Percentiles rank a stretch among this genome's conserved stretches.
Conservation (phyloP, 2,797 vertebrate species). For the Acrossocheilus fasciatus region DNA sequence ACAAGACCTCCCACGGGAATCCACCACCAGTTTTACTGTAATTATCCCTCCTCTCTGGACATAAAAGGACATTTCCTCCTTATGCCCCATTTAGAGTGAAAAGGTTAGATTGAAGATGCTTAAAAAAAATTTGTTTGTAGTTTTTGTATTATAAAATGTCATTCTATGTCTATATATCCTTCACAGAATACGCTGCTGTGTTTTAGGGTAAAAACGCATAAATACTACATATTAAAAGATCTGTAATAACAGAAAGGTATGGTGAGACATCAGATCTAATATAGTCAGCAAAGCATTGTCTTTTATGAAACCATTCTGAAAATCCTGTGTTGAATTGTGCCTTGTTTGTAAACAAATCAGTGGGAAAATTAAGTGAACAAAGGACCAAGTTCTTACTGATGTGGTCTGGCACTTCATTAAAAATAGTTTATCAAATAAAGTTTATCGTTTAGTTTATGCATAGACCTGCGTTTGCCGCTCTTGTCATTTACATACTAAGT, state of each 20-base stretch:
- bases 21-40: neutral
- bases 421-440: neutral
- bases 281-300: neutral
- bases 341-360: neutral
- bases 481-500: neutral
- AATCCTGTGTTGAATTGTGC: neutral
- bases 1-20: constrained; percentile 17
- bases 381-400: neutral
- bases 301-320: neutral
- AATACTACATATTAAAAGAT: neutral
- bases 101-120: too few species aligned
- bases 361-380: neutral
- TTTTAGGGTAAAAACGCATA: neutral
- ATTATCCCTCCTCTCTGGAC: neutral
- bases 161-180: too few species aligned
- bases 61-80: constrained; percentile 30
- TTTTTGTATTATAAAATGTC: neutral
- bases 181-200: too few species aligned
- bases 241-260: neutral
- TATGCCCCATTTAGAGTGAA: neutral
- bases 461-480: neutral
- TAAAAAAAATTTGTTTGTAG: neutral
- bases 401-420: neutral
- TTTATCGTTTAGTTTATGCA: neutral
- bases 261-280: neutral